Base-by-base conservation (phyloP, 2,888 invertebrate genomes). In the Alloplasta piceator region DNA sequence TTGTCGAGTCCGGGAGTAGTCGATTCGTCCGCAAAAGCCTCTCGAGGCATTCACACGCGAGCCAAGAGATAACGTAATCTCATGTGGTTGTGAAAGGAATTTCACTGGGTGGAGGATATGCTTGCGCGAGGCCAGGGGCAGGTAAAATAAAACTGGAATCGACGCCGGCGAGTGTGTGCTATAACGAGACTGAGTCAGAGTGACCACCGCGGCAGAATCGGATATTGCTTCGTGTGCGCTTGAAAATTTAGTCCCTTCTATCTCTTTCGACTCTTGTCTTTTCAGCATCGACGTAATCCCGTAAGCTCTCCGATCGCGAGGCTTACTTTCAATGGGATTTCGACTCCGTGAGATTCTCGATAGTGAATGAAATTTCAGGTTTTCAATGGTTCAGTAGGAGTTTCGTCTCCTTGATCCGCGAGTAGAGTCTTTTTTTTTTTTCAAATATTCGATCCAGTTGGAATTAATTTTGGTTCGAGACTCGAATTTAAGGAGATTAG, bases 21-120 rank as follows among this genome's bases (percentile, higher is more conserved):
- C 71, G 80, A 72, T 90, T 90, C 89, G 85, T 85, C 80, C 88
- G 84, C 87, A 76, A 85, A 86, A 85, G 84, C 84, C 85, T 85
- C 85, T 78, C 85, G 87, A 85, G 88, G 89, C 88, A 89, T 90
- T 90, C 89, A 88, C 89, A 88, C 87, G 86, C 86, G 82, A 55
- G 38, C 60, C 6, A 26, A 26, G 46, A 89, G 90, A 90, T 90
- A 90, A 89, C 89, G 89, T 91, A 90, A 90, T 91, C 90, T 89
- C 83, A 67, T 50, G 39, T 71, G 76, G 63, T 43, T 39, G 74
- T 66, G 64, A 73, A 70, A 72, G 66, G 66, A 48, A 66, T 80
- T 79, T 85, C 87, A 86, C 84, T 26, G 26, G 26, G 86, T 82
- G 84, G 61, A 67, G 66, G 26, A 26, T 26, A 76, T 46, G 46